A percentile compares a stretch with the other conserved stretches of the same genome.
Evolutionary conservation across 2,888 invertebrate species (phyloP).

Genomic region (Crocallis elinguaria): DNA sequence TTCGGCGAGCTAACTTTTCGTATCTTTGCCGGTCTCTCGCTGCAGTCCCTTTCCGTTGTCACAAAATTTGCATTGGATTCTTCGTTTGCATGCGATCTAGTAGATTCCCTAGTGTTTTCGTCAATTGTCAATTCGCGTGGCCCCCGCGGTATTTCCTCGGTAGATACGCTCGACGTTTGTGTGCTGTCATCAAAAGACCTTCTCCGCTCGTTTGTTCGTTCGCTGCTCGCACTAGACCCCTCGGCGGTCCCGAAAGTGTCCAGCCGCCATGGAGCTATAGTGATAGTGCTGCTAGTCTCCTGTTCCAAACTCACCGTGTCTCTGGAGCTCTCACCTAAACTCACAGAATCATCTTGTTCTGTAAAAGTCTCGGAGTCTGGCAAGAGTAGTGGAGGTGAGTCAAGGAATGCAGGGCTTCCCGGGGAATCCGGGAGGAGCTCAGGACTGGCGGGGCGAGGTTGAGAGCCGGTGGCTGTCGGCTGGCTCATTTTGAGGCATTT

Average conservation of each 20-base stretch:
- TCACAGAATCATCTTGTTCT: neutral
- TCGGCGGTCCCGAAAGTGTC: neutral
- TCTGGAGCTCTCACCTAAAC: neutral
- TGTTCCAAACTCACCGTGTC: neutral
- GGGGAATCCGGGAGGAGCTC: conserved; percentile 8
- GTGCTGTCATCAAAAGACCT: neutral
- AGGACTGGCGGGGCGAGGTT: neutral
- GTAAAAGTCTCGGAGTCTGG: conserved; percentile 4
- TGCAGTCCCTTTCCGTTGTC: conserved; percentile 24
- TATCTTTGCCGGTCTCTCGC: conserved; percentile 56
- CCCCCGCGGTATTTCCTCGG: neutral
- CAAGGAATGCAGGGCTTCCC: neutral
- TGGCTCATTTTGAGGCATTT: conserved; percentile 4
- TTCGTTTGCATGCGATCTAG: neutral
- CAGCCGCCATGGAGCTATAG: conserved; percentile 1
- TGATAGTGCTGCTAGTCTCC: neutral
- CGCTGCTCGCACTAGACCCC: neutral
- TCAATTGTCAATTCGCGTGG: neutral
- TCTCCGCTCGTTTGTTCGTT: neutral
- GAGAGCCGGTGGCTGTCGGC: neutral
- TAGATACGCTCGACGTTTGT: neutral
- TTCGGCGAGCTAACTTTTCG: conserved; percentile 55
- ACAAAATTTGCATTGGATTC: neutral
- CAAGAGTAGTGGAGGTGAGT: neutral
- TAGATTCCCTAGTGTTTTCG: neutral